Evolutionary conservation across 2,797 vertebrate genomes (phyloP), one percentile per base, ranked within the genome.

Genomic region (Parauchenoglanis punctatus): DNA sequence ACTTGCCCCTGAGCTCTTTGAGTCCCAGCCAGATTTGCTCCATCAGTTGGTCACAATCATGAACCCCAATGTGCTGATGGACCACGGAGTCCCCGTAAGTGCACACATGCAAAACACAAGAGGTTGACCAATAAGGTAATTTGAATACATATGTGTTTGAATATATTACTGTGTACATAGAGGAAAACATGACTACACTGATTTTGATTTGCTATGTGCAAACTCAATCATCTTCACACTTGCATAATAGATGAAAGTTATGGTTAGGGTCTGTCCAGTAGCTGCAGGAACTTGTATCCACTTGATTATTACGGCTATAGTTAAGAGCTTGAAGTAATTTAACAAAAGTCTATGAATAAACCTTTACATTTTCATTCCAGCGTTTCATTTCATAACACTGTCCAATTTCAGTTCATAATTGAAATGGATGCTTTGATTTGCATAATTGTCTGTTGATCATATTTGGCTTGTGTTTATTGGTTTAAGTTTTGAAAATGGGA

Each of bases 21-120:
- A 97, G 91, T 97, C 98, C 49, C 99, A 99, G 94, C 98, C 98
- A 65, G 99, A 99, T 92, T 97, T 99, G 86, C 97, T 99, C 88
- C 99, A 99, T 93, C 99, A 99, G 94, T 96, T 99, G 87, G 99
- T 99, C 94, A 99, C 99, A 93, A 99, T 99, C 93, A 99, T 99
- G 99, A 99, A 99, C 95, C 99, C 99, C 90, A 99, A 99, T 92
- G 97, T 98, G 1, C 95, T 99, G 92, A 99, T 99, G 98, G 96
- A 97, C 94, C 97, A 99, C 54, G 97, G 98, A 54, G 96, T 99
- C 89, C 99, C 99, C 93, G 99, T 99, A 97, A 90, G 97, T 93
- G 88, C 35, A 70, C 46, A 35, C 44, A 58, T 52, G 46, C 13
- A 52, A 49, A 59, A 13, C 77, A 80, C 46, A 40, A 25, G 2